Base-by-base conservation (phyloP, 1,140 invertebrate species). In the Drosophila seguyi region DNA sequence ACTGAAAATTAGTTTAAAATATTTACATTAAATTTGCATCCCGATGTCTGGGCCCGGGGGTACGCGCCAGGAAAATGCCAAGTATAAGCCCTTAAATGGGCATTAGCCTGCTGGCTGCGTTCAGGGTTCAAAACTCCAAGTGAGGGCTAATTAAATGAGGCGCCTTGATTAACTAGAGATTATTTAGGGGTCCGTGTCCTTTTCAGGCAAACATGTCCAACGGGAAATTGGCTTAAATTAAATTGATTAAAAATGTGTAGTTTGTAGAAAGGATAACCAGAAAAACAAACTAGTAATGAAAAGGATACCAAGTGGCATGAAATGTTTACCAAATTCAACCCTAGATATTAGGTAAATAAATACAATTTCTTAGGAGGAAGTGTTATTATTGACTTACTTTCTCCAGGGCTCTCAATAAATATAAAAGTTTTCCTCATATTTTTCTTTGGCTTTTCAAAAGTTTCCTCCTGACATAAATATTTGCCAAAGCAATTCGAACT, bases 1-100 rank as follows among this genome's bases (percentile, higher is more conserved):
- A 88, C 84, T 84, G 80, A 68, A 88, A 87, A 87, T 88, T 87
- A 88, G 84, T 84, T 81, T 87, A 88, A 87, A 87, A 87, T 88
- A 87, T 87, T 87, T 88, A 83, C 85, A 84, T 87, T 88, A 65
- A 79, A 87, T 87, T 87, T 87, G 84, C 84, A 87, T 87, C 82
- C 69, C 77, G 73, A 88, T 77, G 83, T 87, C 62, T 62, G 68
- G 52, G 78, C 57, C 13, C 10, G 13, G 13, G 47, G 47, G n/a
- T 16, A 29, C 8, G 50, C 57, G 39, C 42, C 60, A 38, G 61
- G 61, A 69, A 53, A 69, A n/a, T 66, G 38, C 61, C 31, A 53
- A 69, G 66, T 44, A 42, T 69, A 75, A 73, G 58, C 59, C 52
- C 59, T 65, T 67, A 69, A 69, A 69, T 66, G 60, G 60, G 61